These are phyloP conservation scores for Parnassius orleans DNA, from an alignment of 2,888 invertebrate species.

Conservation along the genomic window DNA sequence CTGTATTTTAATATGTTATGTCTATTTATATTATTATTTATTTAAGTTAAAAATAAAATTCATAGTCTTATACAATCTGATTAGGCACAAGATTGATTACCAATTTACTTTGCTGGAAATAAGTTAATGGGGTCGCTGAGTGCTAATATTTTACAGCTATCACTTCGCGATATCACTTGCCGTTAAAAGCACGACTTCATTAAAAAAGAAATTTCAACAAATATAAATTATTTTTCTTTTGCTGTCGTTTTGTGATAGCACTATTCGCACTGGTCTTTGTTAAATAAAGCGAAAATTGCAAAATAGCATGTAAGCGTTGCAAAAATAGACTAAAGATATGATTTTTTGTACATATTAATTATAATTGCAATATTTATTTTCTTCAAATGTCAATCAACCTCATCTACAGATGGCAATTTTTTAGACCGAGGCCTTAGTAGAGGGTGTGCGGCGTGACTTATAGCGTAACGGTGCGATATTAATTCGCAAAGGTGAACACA, in stretches of 20 bases:
- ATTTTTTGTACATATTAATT: too few relatives aligned
- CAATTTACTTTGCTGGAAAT: conserved; percentile 29
- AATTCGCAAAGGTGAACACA: too few relatives aligned
- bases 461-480: too few relatives aligned
- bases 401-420: too few relatives aligned
- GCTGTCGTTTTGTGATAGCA: conserved; percentile 14
- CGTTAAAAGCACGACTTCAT: conserved; percentile 26
- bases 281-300: conserved; percentile 1
- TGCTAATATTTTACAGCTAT: conserved; percentile 29
- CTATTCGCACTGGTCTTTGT: neutral
- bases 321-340: too few relatives aligned
- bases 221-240: conserved; percentile 23
- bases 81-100: conserved; percentile 28
- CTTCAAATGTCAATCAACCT: too few relatives aligned
- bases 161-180: conserved; percentile 27
- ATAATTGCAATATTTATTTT: too few relatives aligned
- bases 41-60: conserved; percentile 21
- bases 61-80: conserved; percentile 25
- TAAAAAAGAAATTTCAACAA: conserved; percentile 23
- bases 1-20: conserved; percentile 3
- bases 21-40: conserved; percentile 1
- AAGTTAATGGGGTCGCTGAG: conserved; percentile 29
- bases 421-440: too few relatives aligned
- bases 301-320: neutral
- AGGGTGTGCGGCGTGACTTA: too few relatives aligned